Conservation (phyloP, 2,888 invertebrate species). For the Microctonus brassicae region DNA sequence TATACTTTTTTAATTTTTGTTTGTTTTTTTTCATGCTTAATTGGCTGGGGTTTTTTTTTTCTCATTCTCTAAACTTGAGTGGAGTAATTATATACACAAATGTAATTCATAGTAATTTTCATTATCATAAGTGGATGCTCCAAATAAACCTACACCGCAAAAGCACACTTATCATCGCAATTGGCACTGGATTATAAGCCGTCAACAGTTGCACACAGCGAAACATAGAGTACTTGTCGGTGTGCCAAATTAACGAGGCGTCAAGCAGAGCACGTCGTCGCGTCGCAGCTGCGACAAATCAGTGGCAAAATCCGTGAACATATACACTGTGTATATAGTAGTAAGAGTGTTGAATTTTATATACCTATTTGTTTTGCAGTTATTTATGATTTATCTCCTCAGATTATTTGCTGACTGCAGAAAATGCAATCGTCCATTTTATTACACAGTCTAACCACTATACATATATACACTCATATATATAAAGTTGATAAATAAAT, state of each 20-base stretch:
- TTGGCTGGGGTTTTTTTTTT: no score
- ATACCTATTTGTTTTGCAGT: neutral
- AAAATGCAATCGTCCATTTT: neutral
- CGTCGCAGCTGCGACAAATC: constrained; percentile 22
- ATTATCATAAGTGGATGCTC: neutral
- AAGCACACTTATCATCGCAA: neutral
- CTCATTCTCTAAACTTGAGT: no score
- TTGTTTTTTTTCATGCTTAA: no score
- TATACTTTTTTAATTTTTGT: no score
- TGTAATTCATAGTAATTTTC: neutral
- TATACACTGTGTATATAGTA: no score
- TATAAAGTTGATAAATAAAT: no score
- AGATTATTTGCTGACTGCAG: neutral
- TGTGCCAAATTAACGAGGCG: constrained; percentile 18
- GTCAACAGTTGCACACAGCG: neutral
- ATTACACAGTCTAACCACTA: neutral
- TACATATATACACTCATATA: neutral
- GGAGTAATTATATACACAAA: neutral
- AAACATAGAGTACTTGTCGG: neutral
- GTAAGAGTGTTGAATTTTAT: neutral
- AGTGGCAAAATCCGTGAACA: neutral
- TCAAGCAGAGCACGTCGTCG: constrained; percentile 12
- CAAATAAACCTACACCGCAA: neutral
- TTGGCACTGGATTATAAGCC: neutral
- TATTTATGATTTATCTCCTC: constrained; percentile 8